These are phyloP conservation scores for Vanacampus margaritifer DNA, from an alignment of 2,113 vertebrate genomes.

Conservation along the genomic window DNA sequence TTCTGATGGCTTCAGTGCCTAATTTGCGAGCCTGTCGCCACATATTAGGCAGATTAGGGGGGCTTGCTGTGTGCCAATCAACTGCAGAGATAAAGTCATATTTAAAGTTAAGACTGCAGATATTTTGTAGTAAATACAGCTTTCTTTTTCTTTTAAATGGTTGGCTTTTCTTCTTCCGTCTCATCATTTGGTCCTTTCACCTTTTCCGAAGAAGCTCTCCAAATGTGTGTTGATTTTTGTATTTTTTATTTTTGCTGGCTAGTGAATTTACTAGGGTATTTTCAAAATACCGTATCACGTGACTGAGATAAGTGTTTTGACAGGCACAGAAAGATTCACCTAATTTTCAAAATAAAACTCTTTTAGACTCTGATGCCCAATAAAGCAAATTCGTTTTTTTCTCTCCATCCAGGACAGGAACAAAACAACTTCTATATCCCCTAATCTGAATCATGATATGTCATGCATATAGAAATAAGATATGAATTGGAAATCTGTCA, in stretches of 20 bases:
- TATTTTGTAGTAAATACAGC: not conserved
- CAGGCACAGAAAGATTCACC: not conserved
- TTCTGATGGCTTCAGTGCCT: not conserved
- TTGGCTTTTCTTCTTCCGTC: too few species aligned
- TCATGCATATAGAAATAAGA: not conserved
- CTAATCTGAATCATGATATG: not conserved
- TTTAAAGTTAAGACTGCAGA: not conserved
- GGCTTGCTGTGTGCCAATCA: not conserved
- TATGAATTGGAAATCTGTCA: conserved; percentile 1
- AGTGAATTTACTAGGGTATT: too few species aligned
- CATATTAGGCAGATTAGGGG: not conserved
- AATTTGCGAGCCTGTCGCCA: not conserved
- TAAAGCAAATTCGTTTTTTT: not conserved
- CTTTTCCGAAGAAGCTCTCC: not conserved
- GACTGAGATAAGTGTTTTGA: not conserved
- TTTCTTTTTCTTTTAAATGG: not conserved
- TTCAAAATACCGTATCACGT: too few species aligned
- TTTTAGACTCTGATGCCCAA: not conserved
- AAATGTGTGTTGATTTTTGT: not conserved
- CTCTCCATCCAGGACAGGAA: not conserved
- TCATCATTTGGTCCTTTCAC: not conserved
- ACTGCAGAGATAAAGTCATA: not conserved
- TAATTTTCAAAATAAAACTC: not conserved
- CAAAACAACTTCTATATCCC: not conserved
- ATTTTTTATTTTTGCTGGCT: too few species aligned